phyloP scores from a whole-genome alignment of 2,888 invertebrate genomes.

The Morpho achilles region DNA sequence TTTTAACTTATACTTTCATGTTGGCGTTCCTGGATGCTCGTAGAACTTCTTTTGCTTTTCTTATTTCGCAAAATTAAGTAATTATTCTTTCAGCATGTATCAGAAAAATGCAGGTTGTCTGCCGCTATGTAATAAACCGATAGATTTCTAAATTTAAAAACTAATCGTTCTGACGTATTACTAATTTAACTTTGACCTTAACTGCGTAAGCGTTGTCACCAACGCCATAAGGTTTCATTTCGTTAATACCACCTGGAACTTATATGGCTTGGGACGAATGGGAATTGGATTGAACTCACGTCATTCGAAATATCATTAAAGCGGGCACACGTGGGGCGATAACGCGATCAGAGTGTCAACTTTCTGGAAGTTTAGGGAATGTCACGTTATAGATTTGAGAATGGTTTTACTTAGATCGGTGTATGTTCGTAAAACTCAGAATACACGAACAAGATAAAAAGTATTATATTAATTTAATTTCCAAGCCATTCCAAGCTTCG shows the following conservation, averaged over 20 bases:
- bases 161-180: conserved; percentile 10
- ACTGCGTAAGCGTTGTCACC: conserved; percentile 41
- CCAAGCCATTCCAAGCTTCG: no score
- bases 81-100: no score
- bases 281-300: conserved; percentile 60
- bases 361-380: conserved; percentile 1
- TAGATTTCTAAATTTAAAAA: conserved; percentile 13
- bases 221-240: conserved; percentile 58
- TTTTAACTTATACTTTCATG: no score
- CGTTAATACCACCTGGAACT: conserved; percentile 40
- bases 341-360: conserved; percentile 10
- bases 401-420: no score
- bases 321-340: conserved; percentile 47
- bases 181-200: conserved; percentile 18
- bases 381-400: not conserved
- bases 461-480: no score
- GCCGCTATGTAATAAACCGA: conserved; percentile 1
- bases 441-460: no score
- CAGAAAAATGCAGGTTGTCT: no score
- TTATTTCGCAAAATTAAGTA: no score
- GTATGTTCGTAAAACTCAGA: no score
- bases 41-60: no score
- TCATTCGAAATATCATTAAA: conserved; percentile 62
- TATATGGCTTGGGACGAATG: conserved; percentile 64
- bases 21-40: no score